These are phyloP conservation scores for Ectobius pallidus DNA, from an alignment of 2,888 invertebrate genomes.

Conservation along the genomic window DNA sequence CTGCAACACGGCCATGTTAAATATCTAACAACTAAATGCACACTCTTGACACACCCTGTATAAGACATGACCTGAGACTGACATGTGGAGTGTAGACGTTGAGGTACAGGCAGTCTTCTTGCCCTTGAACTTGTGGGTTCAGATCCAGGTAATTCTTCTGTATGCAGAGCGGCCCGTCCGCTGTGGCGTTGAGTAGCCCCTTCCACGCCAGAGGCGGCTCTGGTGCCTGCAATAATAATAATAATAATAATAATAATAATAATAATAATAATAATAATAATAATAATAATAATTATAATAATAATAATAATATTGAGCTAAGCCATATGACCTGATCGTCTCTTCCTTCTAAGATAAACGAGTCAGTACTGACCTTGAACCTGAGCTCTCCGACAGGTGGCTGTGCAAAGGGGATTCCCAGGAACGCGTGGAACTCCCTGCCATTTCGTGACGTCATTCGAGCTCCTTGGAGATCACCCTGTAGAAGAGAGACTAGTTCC, in stretches of 20 bases:
- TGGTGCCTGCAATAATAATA: slow-evolving; percentile 14
- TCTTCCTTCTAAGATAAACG: not conserved
- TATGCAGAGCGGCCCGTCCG: slow-evolving; percentile 53
- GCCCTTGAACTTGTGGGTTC: slow-evolving; percentile 50
- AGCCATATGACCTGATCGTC: not conserved
- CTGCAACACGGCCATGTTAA: too few species aligned
- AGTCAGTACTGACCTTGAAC: not conserved
- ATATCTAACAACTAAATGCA: too few species aligned
- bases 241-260: not conserved
- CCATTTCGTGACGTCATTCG: not conserved
- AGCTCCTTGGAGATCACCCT: not conserved
- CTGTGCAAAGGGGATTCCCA: slow-evolving; percentile 12
- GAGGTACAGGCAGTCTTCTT: slow-evolving; percentile 59
- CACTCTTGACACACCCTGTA: too few species aligned
- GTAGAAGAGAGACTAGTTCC: not conserved
- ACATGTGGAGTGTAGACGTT: slow-evolving; percentile 58
- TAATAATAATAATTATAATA: not conserved
- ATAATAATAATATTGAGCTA: not conserved
- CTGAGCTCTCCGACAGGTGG: not conserved
- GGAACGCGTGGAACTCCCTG: not conserved
- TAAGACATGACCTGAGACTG: slow-evolving; percentile 28
- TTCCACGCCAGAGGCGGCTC: slow-evolving; percentile 45
- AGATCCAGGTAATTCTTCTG: slow-evolving; percentile 56
- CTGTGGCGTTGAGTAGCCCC: slow-evolving; percentile 49
- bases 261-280: not conserved